phyloP scores from a whole-genome alignment of 1,140 invertebrate genomes.

The Whitmania pigra region DNA sequence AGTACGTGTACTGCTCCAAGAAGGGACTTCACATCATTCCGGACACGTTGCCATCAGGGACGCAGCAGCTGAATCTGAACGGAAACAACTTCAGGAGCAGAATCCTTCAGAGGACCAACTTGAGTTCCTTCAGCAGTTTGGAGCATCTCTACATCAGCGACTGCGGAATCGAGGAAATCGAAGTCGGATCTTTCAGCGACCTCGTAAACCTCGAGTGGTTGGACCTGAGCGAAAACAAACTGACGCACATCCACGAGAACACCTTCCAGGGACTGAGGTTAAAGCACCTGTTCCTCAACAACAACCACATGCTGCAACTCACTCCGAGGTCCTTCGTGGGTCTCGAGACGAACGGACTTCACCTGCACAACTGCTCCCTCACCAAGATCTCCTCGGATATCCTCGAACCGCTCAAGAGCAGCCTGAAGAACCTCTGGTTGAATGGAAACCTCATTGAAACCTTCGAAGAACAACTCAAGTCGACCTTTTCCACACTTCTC shows the following conservation, averaged over 20 bases:
- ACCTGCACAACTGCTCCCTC: conserved; percentile 37
- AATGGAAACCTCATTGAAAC: conserved; percentile 36
- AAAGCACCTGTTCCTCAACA: conserved; percentile 38
- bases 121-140: conserved; percentile 32
- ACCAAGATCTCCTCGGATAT: conserved; percentile 32
- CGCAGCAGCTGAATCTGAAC: conserved; percentile 37
- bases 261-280: conserved; percentile 37
- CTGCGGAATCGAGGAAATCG: conserved; percentile 37
- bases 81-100: conserved; percentile 35
- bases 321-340: conserved; percentile 34
- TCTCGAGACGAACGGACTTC: conserved; percentile 35
- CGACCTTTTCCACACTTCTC: conserved; percentile 33
- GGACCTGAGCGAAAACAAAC: conserved; percentile 38
- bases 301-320: conserved; percentile 35
- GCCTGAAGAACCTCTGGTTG: conserved; percentile 34
- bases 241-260: conserved; percentile 34
- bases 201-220: conserved; percentile 37
- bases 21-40: conserved; percentile 34
- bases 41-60: conserved; percentile 32
- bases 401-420: conserved; percentile 34
- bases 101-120: conserved; percentile 32
- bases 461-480: conserved; percentile 31
- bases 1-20: conserved; percentile 36
- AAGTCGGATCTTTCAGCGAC: conserved; percentile 36
- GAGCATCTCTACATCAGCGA: conserved; percentile 37